A percentile compares a stretch with the other conserved stretches of the same genome.
These are phyloP conservation scores for Coenonympha arcania DNA, from an alignment of 2,888 invertebrate genomes.

Conservation along the genomic window DNA sequence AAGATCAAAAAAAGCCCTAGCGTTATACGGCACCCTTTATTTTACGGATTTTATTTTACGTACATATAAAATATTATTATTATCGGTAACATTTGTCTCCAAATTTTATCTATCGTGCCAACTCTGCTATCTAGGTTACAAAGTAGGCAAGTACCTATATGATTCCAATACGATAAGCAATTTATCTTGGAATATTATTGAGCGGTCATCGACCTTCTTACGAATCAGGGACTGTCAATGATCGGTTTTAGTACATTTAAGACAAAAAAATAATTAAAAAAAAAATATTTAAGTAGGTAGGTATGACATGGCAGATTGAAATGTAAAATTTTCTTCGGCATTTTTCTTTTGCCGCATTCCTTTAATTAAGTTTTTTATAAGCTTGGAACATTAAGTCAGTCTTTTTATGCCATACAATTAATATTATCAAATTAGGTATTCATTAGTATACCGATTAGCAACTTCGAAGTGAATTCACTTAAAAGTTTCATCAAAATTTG, in stretches of 20 bases:
- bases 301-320: background rate
- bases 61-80: too few relatives aligned
- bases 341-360: background rate
- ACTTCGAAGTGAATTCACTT: too few relatives aligned
- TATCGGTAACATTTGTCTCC: slow-evolving; percentile 20
- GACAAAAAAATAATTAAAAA: slow-evolving; percentile 8
- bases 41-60: too few relatives aligned
- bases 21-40: too few relatives aligned
- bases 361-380: background rate
- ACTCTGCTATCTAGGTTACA: slow-evolving; percentile 36
- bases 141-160: slow-evolving; percentile 25
- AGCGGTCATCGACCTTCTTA: slow-evolving; percentile 36
- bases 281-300: background rate
- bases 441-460: too few relatives aligned
- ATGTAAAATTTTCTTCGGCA: background rate
- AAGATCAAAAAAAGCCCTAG: too few relatives aligned
- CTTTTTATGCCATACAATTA: too few relatives aligned
- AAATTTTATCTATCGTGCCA: slow-evolving; percentile 31
- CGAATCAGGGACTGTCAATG: slow-evolving; percentile 27
- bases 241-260: slow-evolving; percentile 14
- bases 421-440: too few relatives aligned
- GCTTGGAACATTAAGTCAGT: background rate
- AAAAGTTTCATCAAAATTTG: too few relatives aligned
- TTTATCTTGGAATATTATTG: slow-evolving; percentile 34
- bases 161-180: slow-evolving; percentile 35